phyloP scores from a whole-genome alignment of 2,888 invertebrate species.

The Apodemia hepburni region DNA sequence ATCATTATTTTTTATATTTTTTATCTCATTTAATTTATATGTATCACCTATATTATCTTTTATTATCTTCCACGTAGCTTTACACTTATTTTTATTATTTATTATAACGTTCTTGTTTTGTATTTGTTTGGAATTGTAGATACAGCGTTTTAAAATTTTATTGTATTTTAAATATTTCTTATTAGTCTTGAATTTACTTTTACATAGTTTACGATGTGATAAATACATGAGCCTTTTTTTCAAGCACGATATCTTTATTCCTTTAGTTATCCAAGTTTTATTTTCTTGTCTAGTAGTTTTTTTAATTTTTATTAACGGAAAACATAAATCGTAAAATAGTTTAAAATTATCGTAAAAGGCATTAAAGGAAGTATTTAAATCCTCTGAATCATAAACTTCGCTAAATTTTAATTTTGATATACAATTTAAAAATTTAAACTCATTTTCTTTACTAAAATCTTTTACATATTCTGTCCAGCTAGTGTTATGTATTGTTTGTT shows the following conservation, averaged over 20 bases:
- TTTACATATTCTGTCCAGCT: neutral
- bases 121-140: too few relatives aligned
- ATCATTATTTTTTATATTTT: too few relatives aligned
- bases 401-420: neutral
- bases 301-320: neutral
- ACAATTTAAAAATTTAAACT: constrained; percentile 1
- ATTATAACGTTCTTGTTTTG: too few relatives aligned
- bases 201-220: too few relatives aligned
- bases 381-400: neutral
- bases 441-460: constrained; percentile 3
- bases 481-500: neutral
- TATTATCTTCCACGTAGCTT: too few relatives aligned
- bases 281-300: neutral
- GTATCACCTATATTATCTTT: too few relatives aligned
- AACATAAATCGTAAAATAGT: constrained; percentile 3
- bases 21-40: too few relatives aligned
- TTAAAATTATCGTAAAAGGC: neutral
- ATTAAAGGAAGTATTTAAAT: constrained; percentile 1
- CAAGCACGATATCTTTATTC: neutral
- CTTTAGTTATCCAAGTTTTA: neutral
- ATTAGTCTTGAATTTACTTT: too few relatives aligned
- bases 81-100: too few relatives aligned
- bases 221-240: too few relatives aligned
- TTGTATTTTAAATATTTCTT: too few relatives aligned
- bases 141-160: too few relatives aligned